Evolutionary conservation across 2,888 invertebrate genomes (phyloP).

Genomic region (Oscheius myriophilus): DNA sequence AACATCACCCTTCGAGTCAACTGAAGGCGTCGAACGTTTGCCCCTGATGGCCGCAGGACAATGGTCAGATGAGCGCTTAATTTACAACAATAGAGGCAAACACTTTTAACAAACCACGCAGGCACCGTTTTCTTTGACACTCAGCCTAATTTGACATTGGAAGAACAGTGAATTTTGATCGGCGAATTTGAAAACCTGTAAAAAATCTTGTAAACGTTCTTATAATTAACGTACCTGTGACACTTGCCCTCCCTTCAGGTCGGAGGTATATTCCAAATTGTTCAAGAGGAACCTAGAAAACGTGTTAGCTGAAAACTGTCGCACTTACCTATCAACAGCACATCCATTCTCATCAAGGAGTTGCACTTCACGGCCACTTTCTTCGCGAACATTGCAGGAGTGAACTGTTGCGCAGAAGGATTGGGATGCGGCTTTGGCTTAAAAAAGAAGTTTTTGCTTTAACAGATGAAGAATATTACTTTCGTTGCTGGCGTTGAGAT

Average conservation of each 20-base stretch:
- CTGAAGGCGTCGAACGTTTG: constrained; percentile 45
- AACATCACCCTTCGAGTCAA: constrained; percentile 41
- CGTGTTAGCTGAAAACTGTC: not conserved
- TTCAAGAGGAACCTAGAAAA: constrained; percentile 52
- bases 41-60: constrained; percentile 59
- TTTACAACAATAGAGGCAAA: not conserved
- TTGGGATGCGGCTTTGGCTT: constrained; percentile 18
- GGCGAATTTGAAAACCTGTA: constrained; percentile 68
- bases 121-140: constrained; percentile 56
- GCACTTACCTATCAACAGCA: constrained; percentile 58
- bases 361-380: constrained; percentile 59
- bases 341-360: constrained; percentile 69
- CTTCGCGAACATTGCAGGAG: constrained; percentile 64
- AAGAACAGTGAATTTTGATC: constrained; percentile 66
- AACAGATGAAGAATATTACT: constrained; percentile 7
- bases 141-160: constrained; percentile 65
- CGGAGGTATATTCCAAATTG: constrained; percentile 64
- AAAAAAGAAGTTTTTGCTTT: not conserved
- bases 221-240: constrained; percentile 47
- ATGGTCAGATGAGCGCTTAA: constrained; percentile 56
- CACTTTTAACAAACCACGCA: constrained; percentile 38
- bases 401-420: constrained; percentile 66
- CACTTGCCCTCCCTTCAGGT: constrained; percentile 61
- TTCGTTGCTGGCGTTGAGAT: constrained; percentile 6
- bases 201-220: not conserved